These are phyloP conservation scores for Ianthella basta DNA, from an alignment of 37 sponge, comb jelly and placozoan species.

Conservation along the genomic window DNA sequence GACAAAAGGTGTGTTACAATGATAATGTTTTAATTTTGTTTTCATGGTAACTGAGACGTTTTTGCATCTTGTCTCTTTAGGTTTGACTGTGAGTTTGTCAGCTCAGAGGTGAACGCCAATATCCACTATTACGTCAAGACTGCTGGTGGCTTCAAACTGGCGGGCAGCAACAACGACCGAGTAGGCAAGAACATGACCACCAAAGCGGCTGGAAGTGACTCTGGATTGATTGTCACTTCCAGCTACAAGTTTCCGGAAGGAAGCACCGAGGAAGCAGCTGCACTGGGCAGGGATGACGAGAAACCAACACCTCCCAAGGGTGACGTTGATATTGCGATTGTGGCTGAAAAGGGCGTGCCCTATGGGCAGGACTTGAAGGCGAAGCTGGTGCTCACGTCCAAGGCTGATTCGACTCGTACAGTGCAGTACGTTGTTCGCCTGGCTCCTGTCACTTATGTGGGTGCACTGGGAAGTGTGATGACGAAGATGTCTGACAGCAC, in stretches of 20 bases:
- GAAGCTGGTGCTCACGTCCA: background rate
- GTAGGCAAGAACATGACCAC: constrained; percentile 67
- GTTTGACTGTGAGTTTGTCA: constrained; percentile 80
- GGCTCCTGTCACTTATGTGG: constrained; percentile 11
- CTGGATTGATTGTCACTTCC: constrained; percentile 43
- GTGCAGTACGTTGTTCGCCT: background rate
- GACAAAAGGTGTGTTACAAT: constrained; percentile 50
- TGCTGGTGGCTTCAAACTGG: background rate
- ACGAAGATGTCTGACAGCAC: background rate
- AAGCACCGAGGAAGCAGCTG: constrained; percentile 40
- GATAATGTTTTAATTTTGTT: too few relatives aligned
- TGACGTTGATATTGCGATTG: constrained; percentile 33
- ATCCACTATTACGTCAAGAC: constrained; percentile 43
- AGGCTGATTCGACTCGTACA: background rate
- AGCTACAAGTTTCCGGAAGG: constrained; percentile 65
- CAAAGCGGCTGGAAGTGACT: constrained; percentile 46
- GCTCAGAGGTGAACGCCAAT: constrained; percentile 76
- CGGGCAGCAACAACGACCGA: background rate
- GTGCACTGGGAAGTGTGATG: constrained; percentile 6
- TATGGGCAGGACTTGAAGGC: background rate
- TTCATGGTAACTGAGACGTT: too few relatives aligned
- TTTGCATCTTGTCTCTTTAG: too few relatives aligned
- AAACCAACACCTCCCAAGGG: constrained; percentile 19
- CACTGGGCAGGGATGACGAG: background rate
- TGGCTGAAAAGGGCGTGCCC: background rate